Conservation (phyloP, 2,888 invertebrate genomes). For the Tenthredo distinguenda region DNA sequence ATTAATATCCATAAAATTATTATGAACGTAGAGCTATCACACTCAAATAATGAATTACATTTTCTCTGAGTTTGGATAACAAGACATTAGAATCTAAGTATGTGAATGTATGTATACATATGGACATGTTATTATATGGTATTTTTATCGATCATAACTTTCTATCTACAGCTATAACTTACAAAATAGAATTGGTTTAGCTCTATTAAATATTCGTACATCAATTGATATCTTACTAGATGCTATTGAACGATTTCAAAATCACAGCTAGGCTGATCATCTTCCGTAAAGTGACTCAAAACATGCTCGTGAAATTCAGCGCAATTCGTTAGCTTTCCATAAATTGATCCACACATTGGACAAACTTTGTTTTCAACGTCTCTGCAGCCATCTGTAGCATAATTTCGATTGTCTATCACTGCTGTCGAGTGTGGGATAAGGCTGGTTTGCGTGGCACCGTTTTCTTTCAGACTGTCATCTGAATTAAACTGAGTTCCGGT, state of each 20-base stretch:
- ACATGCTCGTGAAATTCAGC: slow-evolving; percentile 87
- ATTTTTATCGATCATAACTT: background rate
- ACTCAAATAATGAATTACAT: background rate
- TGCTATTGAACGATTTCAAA: slow-evolving; percentile 62
- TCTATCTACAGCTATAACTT: background rate
- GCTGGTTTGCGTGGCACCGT: slow-evolving; percentile 72
- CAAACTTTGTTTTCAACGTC: slow-evolving; percentile 81
- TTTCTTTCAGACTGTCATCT: slow-evolving; percentile 68
- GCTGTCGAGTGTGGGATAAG: slow-evolving; percentile 61
- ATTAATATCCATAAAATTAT: background rate
- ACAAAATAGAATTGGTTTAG: background rate
- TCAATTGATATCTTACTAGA: background rate
- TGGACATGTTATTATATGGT: background rate
- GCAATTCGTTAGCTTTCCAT: slow-evolving; percentile 81
- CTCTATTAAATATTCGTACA: background rate
- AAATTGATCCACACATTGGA: slow-evolving; percentile 87
- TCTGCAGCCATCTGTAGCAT: slow-evolving; percentile 72
- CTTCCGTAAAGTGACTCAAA: slow-evolving; percentile 86
- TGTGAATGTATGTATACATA: background rate
- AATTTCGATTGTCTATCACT: slow-evolving; percentile 72
- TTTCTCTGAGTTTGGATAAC: background rate
- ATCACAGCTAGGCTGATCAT: slow-evolving; percentile 69
- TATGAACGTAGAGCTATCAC: background rate
- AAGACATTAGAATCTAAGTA: background rate
- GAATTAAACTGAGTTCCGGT: slow-evolving; percentile 71